phyloP scores from a whole-genome alignment of 2,113 vertebrate species.

The Nerophis lumbriciformis region DNA sequence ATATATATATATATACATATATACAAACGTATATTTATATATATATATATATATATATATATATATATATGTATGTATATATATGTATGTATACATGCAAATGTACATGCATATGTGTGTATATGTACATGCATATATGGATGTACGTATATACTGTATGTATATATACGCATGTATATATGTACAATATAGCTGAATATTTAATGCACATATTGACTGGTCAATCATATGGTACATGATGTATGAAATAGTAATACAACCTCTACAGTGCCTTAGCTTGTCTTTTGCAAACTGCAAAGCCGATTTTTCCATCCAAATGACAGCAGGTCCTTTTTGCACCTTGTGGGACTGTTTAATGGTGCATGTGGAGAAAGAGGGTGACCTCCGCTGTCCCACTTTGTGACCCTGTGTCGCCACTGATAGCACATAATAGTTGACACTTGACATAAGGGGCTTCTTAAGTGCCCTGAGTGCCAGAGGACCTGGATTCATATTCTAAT shows the following conservation, averaged over 20 bases:
- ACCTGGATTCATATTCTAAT: conserved; percentile 61
- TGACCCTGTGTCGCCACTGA: conserved; percentile 64
- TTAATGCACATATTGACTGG: conserved; percentile 51
- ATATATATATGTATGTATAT: no score
- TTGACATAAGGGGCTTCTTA: conserved; percentile 66
- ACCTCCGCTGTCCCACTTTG: conserved; percentile 55
- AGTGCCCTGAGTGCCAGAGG: conserved; percentile 47
- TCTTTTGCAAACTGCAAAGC: conserved; percentile 13
- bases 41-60: no score
- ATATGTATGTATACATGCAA: no score
- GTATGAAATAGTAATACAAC: conserved; percentile 12
- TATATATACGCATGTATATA: no score
- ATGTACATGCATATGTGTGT: no score
- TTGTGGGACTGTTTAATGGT: conserved; percentile 61
- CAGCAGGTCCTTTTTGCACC: conserved; percentile 47
- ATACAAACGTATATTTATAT: no score
- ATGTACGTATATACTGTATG: no score
- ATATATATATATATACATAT: no score
- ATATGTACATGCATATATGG: no score
- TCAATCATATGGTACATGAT: conserved; percentile 34
- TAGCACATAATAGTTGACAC: conserved; percentile 66
- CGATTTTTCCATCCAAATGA: conserved; percentile 44
- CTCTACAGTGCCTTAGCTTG: conserved; percentile 21
- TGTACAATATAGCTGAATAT: conserved; percentile 6
- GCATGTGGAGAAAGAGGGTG: conserved; percentile 51